A percentile compares a stretch with the other conserved stretches of the same genome.
These are phyloP conservation scores for Siniperca undulata DNA, from an alignment of 2,797 vertebrate species.

Conservation along the genomic window DNA sequence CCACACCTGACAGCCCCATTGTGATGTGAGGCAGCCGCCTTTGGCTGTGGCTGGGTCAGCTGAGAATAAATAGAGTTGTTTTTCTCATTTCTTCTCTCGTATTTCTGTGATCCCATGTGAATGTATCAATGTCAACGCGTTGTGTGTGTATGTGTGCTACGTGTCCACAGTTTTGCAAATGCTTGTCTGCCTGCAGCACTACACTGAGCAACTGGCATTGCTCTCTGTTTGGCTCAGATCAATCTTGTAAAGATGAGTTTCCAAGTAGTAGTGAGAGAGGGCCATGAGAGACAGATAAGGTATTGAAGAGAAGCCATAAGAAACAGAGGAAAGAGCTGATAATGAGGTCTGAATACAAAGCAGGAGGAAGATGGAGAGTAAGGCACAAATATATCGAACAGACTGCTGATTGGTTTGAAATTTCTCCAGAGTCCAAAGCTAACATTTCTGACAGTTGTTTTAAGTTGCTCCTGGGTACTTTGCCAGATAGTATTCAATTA, in stretches of 20 bases:
- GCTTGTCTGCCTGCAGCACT: conserved; percentile 38
- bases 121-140: conserved; percentile 55
- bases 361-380: not conserved
- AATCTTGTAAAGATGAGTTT: conserved; percentile 52
- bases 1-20: conserved; percentile 11
- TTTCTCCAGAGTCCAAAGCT: conserved; percentile 5
- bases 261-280: conserved; percentile 12
- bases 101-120: conserved; percentile 48
- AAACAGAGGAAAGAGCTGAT: conserved; percentile 2
- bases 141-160: conserved; percentile 2
- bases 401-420: not conserved
- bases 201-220: conserved; percentile 20
- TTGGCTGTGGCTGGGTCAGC: conserved; percentile 52
- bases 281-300: conserved; percentile 23
- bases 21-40: conserved; percentile 41
- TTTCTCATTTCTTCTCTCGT: conserved; percentile 53
- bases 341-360: conserved; percentile 29
- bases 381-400: conserved; percentile 1
- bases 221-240: conserved; percentile 44
- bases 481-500: conserved; percentile 32
- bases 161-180: conserved; percentile 40
- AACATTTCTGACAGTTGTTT: conserved; percentile 26
- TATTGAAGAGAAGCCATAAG: not conserved
- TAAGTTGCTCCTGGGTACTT: conserved; percentile 11
- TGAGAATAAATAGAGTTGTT: conserved; percentile 65